Evolutionary conservation across 2,113 vertebrate species (phyloP), one percentile per base, ranked within the genome.

Genomic region (Colistium nudipinnis): DNA sequence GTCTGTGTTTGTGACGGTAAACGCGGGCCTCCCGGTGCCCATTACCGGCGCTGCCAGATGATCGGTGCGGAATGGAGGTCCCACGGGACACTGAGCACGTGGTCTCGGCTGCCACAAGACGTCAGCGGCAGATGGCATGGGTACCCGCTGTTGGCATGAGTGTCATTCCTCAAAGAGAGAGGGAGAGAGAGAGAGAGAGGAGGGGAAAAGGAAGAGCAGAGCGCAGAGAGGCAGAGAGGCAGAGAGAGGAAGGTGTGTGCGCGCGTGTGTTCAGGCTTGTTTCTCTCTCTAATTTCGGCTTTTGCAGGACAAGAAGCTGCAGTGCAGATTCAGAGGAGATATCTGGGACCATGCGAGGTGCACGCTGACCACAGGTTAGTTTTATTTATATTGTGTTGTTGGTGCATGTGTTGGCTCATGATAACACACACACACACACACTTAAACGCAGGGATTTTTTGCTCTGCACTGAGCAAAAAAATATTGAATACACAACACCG

Each of bases 61-160:
- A 98, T 96, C 93, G 95, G 94, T 95, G 90, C 92, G 94, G 95
- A 94, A 95, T 93, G 94, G 94, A 95, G 94, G 94, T 97, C 97
- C 95, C 96, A 86, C 66, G 97, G 95, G 97, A 96, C 93, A 77
- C 87, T 87, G 91, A 86, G 90, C 97, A 98, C 95, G 95, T 99
- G 97, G 94, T 95, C 94, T 92, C 93, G 92, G 93, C 94, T 96
- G 96, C 95, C 97, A 96, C 89, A 91, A 96, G 96, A 98, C 96
- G 96, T 98, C 96, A 98, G 96, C 95, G 95, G 97, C 98, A 99
- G 97, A 98, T 99, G 98, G 98, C 96, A 98, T 95, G 95, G 96
- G 96, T 98, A 99, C 95, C 96, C 96, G 96, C 94, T 94, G 96
- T 94, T 98, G 97, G 98, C 97, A 98, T 94, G 95, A 95, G 96